Percentiles rank a stretch among this genome's conserved stretches.
Conservation (phyloP, 92 coral and sea anemone species). For the Palythoa grandiflora region DNA sequence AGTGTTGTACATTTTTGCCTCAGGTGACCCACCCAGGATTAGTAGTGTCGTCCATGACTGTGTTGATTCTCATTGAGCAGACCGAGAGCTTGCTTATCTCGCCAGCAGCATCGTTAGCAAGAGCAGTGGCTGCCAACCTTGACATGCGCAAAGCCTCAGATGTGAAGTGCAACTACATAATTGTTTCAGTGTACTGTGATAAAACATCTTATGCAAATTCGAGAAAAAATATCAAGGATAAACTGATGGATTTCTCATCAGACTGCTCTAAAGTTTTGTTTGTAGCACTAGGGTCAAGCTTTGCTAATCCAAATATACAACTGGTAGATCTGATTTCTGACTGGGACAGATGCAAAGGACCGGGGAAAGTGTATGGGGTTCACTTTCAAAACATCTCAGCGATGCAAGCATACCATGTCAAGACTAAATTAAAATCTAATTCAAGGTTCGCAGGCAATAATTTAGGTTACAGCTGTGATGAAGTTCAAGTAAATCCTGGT, state of each 20-base stretch:
- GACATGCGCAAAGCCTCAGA: slow-evolving; percentile 89
- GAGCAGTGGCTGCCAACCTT: slow-evolving; percentile 83
- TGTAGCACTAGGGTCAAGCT: slow-evolving; percentile 79
- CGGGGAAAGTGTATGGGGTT: slow-evolving; percentile 75
- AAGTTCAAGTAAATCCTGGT: background rate
- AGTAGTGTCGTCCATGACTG: slow-evolving; percentile 84
- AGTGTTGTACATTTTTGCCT: background rate
- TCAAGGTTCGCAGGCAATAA: background rate
- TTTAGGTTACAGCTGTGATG: background rate
- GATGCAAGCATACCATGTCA: slow-evolving; percentile 88
- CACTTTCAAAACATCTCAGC: slow-evolving; percentile 92
- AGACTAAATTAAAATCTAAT: slow-evolving; percentile 72
- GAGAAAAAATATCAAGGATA: slow-evolving; percentile 60
- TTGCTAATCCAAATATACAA: slow-evolving; percentile 83
- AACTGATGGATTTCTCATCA: slow-evolving; percentile 52
- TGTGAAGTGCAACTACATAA: slow-evolving; percentile 73
- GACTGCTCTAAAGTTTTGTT: slow-evolving; percentile 73
- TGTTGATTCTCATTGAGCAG: slow-evolving; percentile 79
- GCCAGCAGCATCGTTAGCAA: slow-evolving; percentile 65
- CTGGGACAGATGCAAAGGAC: slow-evolving; percentile 71
- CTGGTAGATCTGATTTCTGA: slow-evolving; percentile 64
- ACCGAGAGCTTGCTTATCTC: slow-evolving; percentile 12
- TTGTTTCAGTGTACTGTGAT: slow-evolving; percentile 62
- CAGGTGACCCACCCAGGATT: slow-evolving; percentile 93
- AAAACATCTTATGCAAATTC: slow-evolving; percentile 46